These are phyloP conservation scores for Lasius fuliginosus DNA, from an alignment of 2,888 invertebrate species.

Conservation along the genomic window DNA sequence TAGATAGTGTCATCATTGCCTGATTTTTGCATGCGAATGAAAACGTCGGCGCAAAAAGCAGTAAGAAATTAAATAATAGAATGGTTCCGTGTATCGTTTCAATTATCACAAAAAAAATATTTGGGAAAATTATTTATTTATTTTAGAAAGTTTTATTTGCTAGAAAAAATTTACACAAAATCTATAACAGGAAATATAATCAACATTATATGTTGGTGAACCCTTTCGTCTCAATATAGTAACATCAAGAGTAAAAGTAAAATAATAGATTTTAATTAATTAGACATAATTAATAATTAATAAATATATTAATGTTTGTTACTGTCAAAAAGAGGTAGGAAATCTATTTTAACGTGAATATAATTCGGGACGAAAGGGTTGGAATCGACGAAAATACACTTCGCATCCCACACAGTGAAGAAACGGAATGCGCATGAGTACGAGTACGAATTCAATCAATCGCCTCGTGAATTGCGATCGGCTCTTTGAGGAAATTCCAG, in stretches of 20 bases:
- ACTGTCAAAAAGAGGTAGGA: not conserved
- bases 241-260: not conserved
- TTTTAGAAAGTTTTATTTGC: not conserved
- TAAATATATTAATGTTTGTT: not conserved
- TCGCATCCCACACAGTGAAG: slow-evolving; percentile 30
- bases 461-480: slow-evolving; percentile 43
- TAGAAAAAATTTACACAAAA: not conserved
- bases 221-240: not conserved
- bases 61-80: not conserved
- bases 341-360: not conserved
- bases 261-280: not conserved
- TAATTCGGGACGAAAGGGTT: not conserved
- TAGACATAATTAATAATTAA: not conserved
- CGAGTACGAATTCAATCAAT: slow-evolving; percentile 48
- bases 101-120: not conserved
- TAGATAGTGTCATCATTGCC: not conserved
- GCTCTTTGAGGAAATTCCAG: slow-evolving; percentile 40
- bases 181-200: not conserved
- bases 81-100: not conserved
- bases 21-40: not conserved
- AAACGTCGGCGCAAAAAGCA: not conserved
- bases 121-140: not conserved
- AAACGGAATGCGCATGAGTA: slow-evolving; percentile 62
- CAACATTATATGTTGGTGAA: not conserved
- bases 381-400: not conserved